Evolutionary conservation across 2,888 invertebrate species (phyloP), one percentile per base, ranked within the genome.

Genomic region (Unio delphinus): DNA sequence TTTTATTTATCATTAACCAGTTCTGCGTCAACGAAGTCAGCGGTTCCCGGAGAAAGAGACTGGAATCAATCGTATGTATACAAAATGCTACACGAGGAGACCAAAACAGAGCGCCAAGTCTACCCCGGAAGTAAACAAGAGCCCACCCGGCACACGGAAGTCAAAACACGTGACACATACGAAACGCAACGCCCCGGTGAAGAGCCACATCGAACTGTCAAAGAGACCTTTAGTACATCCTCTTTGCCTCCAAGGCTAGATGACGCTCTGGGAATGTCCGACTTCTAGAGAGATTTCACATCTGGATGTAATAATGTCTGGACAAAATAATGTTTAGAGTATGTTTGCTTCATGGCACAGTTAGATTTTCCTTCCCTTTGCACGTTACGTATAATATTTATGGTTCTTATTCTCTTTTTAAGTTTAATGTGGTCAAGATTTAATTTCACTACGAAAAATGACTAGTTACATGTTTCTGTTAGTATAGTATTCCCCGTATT

Each of bases 41-140:
- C 45, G 15, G 45, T 45, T 45, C 45, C 45, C 45, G 79, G 80
- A 11, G 81, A 81, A 18, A 70, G 82, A 23, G 84, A 84, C 73
- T 84, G 82, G 83, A 79, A 76, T 61, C 80, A 83, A 68, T 83
- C 83, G 20, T 75, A 80, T 26, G 79, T 83, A 18, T 78, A 74
- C 62, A 71, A 77, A 55, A 79, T 84, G 81, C 75, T 87, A 63
- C 74, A 79, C 15, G 80, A 80, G 66, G 80, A 80, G 59, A 74
- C 74, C n/a, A 64, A 61, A 30, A 23, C 69, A 45, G 62, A 69
- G 58, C 57, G 63, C 69, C 67, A 73, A 63, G 67, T 60, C 18
- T 68, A 69, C 64, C 73, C 69, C 30, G 54, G 65, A 28, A 67
- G 55, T 17, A 66, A 69, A 30, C 65, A 65, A 58, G n/a, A 65